phyloP scores from a whole-genome alignment of 1,140 invertebrate genomes.

The Pseudachorutes palmiensis region DNA sequence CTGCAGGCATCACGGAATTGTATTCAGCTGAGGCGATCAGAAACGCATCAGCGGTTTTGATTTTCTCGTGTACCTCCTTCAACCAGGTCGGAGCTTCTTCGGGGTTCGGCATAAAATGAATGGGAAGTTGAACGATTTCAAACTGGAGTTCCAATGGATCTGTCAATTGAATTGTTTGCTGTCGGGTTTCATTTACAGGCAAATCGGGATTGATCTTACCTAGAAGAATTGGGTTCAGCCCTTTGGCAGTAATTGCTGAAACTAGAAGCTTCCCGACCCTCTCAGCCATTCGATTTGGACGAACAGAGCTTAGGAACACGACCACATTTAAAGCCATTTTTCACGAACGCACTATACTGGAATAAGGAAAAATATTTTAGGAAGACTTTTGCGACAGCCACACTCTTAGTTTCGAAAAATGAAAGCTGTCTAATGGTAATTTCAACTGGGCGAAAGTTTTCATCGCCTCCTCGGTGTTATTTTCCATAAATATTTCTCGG shows the following conservation, averaged over 20 bases:
- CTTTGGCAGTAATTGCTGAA: conserved; percentile 16
- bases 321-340: conserved; percentile 21
- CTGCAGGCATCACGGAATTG: conserved; percentile 46
- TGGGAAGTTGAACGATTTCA: conserved; percentile 41
- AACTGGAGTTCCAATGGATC: conserved; percentile 44
- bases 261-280: conserved; percentile 25
- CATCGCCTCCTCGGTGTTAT: too few species aligned
- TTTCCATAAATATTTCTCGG: too few species aligned
- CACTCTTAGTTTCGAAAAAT: too few species aligned
- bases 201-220: conserved; percentile 16
- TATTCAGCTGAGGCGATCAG: conserved; percentile 47
- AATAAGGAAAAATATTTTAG: too few species aligned
- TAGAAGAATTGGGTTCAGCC: conserved; percentile 26
- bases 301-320: conserved; percentile 28
- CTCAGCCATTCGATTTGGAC: conserved; percentile 26
- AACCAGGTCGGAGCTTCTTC: conserved; percentile 43
- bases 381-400: too few species aligned
- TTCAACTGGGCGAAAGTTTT: too few species aligned
- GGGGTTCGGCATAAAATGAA: conserved; percentile 43
- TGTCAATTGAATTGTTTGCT: conserved; percentile 29
- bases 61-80: conserved; percentile 40
- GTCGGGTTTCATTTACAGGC: too few species aligned
- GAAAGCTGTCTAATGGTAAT: too few species aligned
- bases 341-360: too few species aligned
- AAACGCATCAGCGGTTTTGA: conserved; percentile 44